Evolutionary conservation across 2,797 vertebrate species (phyloP), one percentile per base, ranked within the genome.

Genomic region (Vultur gryphus): DNA sequence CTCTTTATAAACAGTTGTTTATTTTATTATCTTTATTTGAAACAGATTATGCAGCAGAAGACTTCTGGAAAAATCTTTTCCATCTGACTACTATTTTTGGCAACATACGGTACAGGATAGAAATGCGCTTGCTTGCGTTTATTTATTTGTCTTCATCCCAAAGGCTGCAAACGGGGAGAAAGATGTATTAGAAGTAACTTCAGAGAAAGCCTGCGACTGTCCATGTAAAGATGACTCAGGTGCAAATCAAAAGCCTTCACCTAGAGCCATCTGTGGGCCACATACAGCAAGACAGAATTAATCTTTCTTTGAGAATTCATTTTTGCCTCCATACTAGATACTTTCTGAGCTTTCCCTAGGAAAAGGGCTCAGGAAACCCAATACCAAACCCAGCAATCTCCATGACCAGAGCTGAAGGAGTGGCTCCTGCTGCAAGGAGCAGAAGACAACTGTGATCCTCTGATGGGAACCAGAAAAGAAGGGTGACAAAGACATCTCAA

Each of bases 21-120:
- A 97, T 97, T 97, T 97, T 97, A 97, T 96, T 97, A 94, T 97
- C 96, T 97, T 97, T 97, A 97, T 97, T 97, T 88, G 95, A 97
- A 97, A 97, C 97, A 97, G 97, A 97, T 97, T 94, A 97, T 73
- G 72, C 84, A 87, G 90, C 95, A 96, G 92, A 97, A 90, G 96
- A 97, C 96, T 97, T 97, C 96, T 97, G 97, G 96, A 97, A 97
- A 97, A 95, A 96, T 93, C 90, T 96, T 96, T 97, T 97, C 94
- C 96, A 97, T 97, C 96, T 97, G 95, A 91, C 95, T 96, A 94
- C 95, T 97, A 96, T 96, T 97, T 95, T 97, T 95, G 96, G 96
- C 95, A 95, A 88, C 75, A 77, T 86, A 92, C 72, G 0, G 93
- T 93, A 95, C 91, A 84, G 76, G 92, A 82, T 24, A 89, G 93